phyloP scores from a whole-genome alignment of 2,797 vertebrate species.

The Acanthornis magna region DNA sequence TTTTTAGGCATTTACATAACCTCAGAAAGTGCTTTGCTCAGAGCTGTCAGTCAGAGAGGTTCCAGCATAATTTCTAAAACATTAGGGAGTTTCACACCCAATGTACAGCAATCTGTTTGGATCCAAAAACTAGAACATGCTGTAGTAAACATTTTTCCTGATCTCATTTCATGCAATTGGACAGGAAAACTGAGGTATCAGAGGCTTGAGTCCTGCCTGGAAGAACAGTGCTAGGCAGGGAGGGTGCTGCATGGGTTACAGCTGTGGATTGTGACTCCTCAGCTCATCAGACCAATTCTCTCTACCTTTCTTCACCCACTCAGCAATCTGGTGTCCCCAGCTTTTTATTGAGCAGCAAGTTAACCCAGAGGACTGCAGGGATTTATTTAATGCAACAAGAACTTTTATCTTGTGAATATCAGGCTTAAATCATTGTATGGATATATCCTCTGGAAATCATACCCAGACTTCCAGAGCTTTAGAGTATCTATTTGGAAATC shows the following conservation, averaged over 20 bases:
- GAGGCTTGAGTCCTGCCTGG: background rate
- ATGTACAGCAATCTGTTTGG: constrained; percentile 44
- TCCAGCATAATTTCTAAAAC: constrained; percentile 44
- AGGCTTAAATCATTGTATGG: background rate
- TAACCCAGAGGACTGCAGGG: background rate
- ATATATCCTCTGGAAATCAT: background rate
- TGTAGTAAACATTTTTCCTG: background rate
- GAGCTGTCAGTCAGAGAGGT: constrained; percentile 35
- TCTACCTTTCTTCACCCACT: background rate
- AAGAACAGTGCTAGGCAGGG: background rate
- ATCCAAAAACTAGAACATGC: constrained; percentile 29
- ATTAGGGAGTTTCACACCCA: constrained; percentile 38
- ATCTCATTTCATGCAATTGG: constrained; percentile 25
- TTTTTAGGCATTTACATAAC: constrained; percentile 43
- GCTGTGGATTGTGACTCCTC: background rate
- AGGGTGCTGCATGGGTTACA: background rate
- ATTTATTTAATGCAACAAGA: background rate
- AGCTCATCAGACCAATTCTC: background rate
- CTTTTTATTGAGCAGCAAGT: background rate
- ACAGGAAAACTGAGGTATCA: background rate
- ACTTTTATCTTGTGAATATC: background rate
- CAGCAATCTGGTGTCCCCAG: background rate
- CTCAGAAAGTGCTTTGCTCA: constrained; percentile 17
- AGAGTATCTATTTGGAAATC: background rate
- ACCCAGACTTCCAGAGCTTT: background rate